phyloP scores from a whole-genome alignment of 2,888 invertebrate species.

The Ctena decussata region DNA sequence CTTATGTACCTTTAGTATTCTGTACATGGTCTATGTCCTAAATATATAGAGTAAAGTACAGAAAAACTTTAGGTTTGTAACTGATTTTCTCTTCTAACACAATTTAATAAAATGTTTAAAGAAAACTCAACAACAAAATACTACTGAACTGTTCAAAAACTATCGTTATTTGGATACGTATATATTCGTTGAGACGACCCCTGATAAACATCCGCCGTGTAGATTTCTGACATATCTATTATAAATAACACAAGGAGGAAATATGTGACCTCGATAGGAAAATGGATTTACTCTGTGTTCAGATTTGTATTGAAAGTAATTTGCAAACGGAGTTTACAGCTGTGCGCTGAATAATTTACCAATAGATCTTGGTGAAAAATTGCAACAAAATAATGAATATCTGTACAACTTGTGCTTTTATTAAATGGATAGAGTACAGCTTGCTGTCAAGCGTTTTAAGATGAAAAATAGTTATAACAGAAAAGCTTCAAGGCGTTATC shows the following conservation, averaged over 20 bases:
- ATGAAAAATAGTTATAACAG: neutral
- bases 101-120: too few relatives aligned
- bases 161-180: too few relatives aligned
- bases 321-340: neutral
- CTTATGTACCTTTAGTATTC: too few relatives aligned
- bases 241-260: neutral
- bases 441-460: neutral
- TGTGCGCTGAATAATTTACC: neutral
- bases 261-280: slow-evolving; percentile 12
- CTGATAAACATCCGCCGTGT: neutral
- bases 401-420: neutral
- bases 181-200: slow-evolving; percentile 5
- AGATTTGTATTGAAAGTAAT: neutral
- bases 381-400: neutral
- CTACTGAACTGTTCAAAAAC: too few relatives aligned
- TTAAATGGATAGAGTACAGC: neutral
- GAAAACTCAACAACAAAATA: too few relatives aligned
- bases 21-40: too few relatives aligned
- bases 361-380: neutral
- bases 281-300: neutral
- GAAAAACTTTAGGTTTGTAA: too few relatives aligned
- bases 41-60: too few relatives aligned
- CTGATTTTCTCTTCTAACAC: too few relatives aligned
- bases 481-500: neutral
- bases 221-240: slow-evolving; percentile 4